Percentiles rank a stretch among this genome's conserved stretches.
phyloP scores from a whole-genome alignment of 2,888 invertebrate species.

The Spodoptera exigua region DNA sequence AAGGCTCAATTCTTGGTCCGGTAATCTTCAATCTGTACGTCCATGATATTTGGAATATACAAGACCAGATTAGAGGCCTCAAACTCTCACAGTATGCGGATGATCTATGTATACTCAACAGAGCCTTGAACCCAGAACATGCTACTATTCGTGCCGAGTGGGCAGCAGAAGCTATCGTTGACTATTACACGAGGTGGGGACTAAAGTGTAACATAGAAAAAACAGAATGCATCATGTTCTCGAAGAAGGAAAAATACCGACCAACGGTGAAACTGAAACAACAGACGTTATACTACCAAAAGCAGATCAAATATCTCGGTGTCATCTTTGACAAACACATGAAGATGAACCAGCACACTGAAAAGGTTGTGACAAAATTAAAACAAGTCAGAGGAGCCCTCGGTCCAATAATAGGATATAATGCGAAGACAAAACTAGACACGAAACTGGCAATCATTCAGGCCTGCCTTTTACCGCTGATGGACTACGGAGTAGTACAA shows the following conservation, averaged over 20 bases:
- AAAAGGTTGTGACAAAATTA: constrained; percentile 18
- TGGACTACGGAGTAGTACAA: constrained; percentile 39
- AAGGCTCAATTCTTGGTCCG: too few relatives aligned
- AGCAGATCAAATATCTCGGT: constrained; percentile 28
- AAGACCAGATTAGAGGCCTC: too few relatives aligned
- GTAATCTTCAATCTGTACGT: too few relatives aligned
- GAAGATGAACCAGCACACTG: constrained; percentile 30
- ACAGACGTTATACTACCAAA: constrained; percentile 8
- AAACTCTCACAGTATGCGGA: too few relatives aligned
- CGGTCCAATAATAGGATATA: constrained; percentile 13
- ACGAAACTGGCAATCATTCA: constrained; percentile 32
- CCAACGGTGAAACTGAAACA: constrained; percentile 16
- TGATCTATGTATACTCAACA: too few relatives aligned
- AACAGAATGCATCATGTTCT: too few relatives aligned
- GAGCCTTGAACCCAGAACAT: too few relatives aligned
- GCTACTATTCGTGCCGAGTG: too few relatives aligned
- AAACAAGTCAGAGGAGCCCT: constrained; percentile 13
- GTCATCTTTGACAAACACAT: constrained; percentile 34
- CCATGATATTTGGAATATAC: too few relatives aligned
- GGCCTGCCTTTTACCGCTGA: constrained; percentile 33
- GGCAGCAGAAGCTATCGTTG: too few relatives aligned
- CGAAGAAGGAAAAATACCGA: constrained; percentile 14
- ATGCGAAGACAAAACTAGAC: constrained; percentile 28
- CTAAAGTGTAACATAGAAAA: too few relatives aligned
- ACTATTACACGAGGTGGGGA: too few relatives aligned